phyloP scores from a whole-genome alignment of 2,797 vertebrate species.

The Clarias pachynema region DNA sequence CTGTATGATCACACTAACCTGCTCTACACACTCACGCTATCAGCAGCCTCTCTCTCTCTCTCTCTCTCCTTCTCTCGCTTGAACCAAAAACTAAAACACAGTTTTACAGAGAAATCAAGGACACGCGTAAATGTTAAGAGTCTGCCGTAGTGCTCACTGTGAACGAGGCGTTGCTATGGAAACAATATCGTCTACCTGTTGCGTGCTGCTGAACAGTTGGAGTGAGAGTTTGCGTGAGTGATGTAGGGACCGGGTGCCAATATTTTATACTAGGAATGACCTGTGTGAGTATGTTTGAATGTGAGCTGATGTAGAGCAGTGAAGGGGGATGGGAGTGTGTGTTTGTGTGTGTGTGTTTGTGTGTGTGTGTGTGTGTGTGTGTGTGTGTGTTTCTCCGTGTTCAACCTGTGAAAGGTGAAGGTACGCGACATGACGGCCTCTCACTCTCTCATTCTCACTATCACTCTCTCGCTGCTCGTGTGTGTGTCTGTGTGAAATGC shows the following conservation, averaged over 20 bases:
- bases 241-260: neutral
- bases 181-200: neutral
- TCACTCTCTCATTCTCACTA: neutral
- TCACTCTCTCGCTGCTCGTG: too few relatives aligned
- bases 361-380: neutral
- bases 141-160: neutral
- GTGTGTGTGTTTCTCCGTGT: neutral
- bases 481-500: constrained; percentile 2
- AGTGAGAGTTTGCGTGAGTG: neutral
- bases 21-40: neutral
- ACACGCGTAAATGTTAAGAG: neutral
- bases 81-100: neutral
- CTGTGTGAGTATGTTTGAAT: too few relatives aligned
- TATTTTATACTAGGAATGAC: neutral
- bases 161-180: constrained; percentile 1
- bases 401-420: neutral
- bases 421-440: constrained; percentile 20
- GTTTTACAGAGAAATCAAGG: neutral
- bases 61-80: neutral
- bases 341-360: neutral
- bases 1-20: too few relatives aligned
- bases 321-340: neutral
- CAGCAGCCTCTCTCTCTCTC: neutral
- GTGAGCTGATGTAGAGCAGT: neutral
- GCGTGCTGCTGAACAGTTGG: neutral